Percentiles rank a stretch among this genome's conserved stretches.
Evolutionary conservation across 2,113 vertebrate genomes (phyloP).

Genomic region (Cynocephalus volans): DNA sequence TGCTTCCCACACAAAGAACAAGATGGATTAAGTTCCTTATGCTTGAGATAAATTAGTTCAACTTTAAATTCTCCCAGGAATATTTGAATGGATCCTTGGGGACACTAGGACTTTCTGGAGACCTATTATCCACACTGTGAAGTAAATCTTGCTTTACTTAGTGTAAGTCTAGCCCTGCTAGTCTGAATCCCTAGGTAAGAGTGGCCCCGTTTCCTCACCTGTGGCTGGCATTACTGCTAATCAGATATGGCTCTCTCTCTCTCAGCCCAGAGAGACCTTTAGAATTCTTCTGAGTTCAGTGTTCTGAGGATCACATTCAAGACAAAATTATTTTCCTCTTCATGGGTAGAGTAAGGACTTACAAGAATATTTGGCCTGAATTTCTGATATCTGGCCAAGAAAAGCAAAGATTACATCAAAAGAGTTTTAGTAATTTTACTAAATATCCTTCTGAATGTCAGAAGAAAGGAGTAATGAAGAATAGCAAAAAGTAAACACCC

Average conservation of each 20-base stretch:
- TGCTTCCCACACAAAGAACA: accelerated
- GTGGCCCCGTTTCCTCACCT: background rate
- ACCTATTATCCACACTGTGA: background rate
- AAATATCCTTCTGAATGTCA: background rate
- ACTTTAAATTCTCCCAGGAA: background rate
- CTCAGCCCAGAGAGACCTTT: background rate
- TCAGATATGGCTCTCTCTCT: background rate
- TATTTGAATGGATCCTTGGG: background rate
- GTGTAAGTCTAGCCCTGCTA: background rate
- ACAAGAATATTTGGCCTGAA: background rate
- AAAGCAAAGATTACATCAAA: background rate
- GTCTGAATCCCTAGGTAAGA: background rate
- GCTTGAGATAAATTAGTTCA: background rate
- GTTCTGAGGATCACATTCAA: background rate
- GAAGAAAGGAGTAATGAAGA: background rate
- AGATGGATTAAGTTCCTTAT: background rate
- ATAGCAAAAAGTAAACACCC: background rate
- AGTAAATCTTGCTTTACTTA: background rate
- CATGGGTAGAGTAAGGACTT: background rate
- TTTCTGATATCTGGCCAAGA: slow-evolving; percentile 1
- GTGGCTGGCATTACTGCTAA: accelerated
- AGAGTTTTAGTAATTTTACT: background rate
- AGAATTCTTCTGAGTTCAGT: background rate
- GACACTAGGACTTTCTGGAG: background rate
- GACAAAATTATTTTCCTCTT: background rate